phyloP scores from a whole-genome alignment of 2,888 invertebrate species.

The Leptinotarsa haldemani region DNA sequence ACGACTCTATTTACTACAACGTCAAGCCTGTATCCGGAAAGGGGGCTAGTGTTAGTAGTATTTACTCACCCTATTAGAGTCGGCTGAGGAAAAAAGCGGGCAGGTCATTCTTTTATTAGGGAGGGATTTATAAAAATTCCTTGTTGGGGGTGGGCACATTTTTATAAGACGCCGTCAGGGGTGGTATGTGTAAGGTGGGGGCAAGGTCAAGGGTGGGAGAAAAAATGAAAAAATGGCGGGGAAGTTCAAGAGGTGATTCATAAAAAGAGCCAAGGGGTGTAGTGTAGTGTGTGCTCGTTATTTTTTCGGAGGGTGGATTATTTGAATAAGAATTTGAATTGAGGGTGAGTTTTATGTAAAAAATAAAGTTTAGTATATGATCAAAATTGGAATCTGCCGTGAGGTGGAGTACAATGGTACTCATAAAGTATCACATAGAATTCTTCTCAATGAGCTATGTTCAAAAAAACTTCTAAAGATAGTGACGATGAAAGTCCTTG shows the following conservation, averaged over 20 bases:
- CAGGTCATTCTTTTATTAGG: constrained; percentile 57
- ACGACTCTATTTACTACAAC: constrained; percentile 40
- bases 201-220: constrained; percentile 45
- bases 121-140: constrained; percentile 58
- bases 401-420: too few relatives aligned
- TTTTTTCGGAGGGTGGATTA: constrained; percentile 38
- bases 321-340: constrained; percentile 7
- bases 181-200: constrained; percentile 45
- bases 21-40: constrained; percentile 19
- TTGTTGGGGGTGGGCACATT: constrained; percentile 51
- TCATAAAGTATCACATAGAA: background rate
- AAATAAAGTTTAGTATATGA: background rate
- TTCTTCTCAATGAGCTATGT: background rate
- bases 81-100: constrained; percentile 54
- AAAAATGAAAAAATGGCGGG: constrained; percentile 47
- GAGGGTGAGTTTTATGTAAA: constrained; percentile 17
- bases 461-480: too few relatives aligned
- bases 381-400: background rate
- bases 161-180: constrained; percentile 52
- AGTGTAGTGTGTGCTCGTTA: constrained; percentile 37
- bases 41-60: constrained; percentile 35
- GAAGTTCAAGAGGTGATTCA: constrained; percentile 46
- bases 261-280: constrained; percentile 42
- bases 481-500: too few relatives aligned
- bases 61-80: constrained; percentile 49